A percentile compares a stretch with the other conserved stretches of the same genome.
phyloP scores from a whole-genome alignment of 1,140 invertebrate species.

The Caerostris darwini region DNA sequence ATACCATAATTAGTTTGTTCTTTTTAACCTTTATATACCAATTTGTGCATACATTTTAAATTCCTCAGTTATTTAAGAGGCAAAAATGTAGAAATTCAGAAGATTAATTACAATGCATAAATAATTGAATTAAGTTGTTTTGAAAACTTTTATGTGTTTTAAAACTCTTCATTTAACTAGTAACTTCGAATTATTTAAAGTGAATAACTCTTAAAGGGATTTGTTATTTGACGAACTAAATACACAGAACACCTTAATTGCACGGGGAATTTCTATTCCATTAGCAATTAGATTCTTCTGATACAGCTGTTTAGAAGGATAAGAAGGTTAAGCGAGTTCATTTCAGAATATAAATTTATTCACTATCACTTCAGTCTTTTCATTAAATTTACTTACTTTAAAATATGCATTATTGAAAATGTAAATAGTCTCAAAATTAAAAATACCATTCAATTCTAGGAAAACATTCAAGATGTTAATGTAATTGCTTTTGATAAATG shows the following conservation, averaged over 20 bases:
- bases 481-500: too few species aligned
- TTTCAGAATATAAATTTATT: neutral
- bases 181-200: slow-evolving; percentile 9
- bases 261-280: neutral
- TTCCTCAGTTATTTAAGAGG: neutral
- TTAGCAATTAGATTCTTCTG: neutral
- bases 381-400: neutral
- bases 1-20: neutral
- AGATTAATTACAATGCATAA: neutral
- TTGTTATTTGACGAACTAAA: neutral
- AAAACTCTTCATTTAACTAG: neutral
- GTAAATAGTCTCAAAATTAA: neutral
- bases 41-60: neutral
- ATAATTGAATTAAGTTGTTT: neutral
- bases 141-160: neutral
- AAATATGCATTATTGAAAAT: neutral
- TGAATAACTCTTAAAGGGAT: neutral
- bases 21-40: neutral
- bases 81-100: neutral
- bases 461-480: too few species aligned
- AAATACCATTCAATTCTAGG: too few species aligned
- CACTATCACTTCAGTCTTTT: neutral
- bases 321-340: neutral
- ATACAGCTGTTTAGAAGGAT: neutral
- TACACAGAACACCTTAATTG: slow-evolving; percentile 1